Base-by-base conservation (phyloP, 2,888 invertebrate species). In the Uloborus plumipes region DNA sequence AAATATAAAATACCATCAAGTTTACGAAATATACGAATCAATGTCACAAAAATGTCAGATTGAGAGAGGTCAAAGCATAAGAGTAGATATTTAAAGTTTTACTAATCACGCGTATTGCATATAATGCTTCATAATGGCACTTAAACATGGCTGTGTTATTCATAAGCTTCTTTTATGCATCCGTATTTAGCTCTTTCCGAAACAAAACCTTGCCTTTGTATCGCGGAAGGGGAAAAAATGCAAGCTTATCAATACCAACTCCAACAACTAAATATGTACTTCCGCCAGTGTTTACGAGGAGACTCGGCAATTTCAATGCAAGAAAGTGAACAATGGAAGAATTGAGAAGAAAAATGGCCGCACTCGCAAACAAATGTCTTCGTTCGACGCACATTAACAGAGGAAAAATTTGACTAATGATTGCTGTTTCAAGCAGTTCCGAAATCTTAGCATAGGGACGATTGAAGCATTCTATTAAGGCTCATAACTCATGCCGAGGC, bases 401-500 rank as follows among this genome's bases (percentile, higher is more conserved):
- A 51, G 58, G 49, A 58, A 76, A 20, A 58, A 47, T 62, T 78
- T 80, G 79, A 80, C 73, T 80, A 80, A 80, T 73, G 79, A 80
- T 67, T 22, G 49, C 20, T 67, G 22, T 65, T 58, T 75, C 22
- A 59, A 55, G 66, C 58, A 26, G 58, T 31, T 55, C 53, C 66
- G 20, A 31, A 31, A 55, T 62, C 69, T 77, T 77, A 62, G 64
- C 55, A 64, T 51, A 69, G n/a, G 58, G 31, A 59, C 58, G 66
- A 72, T 58, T 58, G 77, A 61, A 26, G 71, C 20, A 67, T 51
- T 66, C 14, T 20, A 66, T 66, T 66, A 47, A 49, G 66, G 20
- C 66, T 39, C 53, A 69, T 67, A 47, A 51, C 20, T 74, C 74
- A 65, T 55, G n/a, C 20, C 18, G 20, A 15, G 16, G 7, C 55